Conservation (phyloP, 2,113 vertebrate genomes). For the Xenus cinereus region DNA sequence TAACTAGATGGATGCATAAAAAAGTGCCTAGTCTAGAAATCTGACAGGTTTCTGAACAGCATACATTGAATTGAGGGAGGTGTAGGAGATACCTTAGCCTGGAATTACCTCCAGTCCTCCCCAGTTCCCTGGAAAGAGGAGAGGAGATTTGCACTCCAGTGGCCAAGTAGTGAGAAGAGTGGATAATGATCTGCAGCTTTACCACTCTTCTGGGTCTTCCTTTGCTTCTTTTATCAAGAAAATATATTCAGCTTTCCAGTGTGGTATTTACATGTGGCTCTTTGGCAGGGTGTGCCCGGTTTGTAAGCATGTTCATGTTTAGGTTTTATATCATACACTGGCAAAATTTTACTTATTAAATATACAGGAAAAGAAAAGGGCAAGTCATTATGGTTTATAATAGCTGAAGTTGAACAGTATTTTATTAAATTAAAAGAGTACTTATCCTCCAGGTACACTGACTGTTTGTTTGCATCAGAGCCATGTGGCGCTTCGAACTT, state of each 20-base stretch:
- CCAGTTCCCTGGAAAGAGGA: neutral
- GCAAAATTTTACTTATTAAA: neutral
- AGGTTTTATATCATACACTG: neutral
- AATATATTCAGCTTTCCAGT: neutral
- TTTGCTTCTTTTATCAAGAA: neutral
- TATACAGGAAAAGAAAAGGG: neutral
- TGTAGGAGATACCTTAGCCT: neutral
- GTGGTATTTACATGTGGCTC: neutral
- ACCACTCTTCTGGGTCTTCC: neutral
- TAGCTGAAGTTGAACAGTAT: neutral
- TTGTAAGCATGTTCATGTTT: neutral
- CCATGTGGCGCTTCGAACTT: neutral
- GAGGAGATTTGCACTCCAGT: neutral
- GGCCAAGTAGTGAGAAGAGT: neutral
- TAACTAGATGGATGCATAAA: neutral
- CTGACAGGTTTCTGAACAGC: neutral
- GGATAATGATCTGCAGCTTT: neutral
- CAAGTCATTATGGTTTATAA: neutral
- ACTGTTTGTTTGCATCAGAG: neutral
- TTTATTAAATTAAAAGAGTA: neutral
- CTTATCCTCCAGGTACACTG: neutral
- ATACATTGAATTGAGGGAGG: neutral
- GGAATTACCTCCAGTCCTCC: neutral
- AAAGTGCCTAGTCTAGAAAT: neutral
- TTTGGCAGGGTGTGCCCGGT: neutral